Evolutionary conservation across 2,797 vertebrate genomes (phyloP), one percentile per base, ranked within the genome.

Genomic region (Huso huso): DNA sequence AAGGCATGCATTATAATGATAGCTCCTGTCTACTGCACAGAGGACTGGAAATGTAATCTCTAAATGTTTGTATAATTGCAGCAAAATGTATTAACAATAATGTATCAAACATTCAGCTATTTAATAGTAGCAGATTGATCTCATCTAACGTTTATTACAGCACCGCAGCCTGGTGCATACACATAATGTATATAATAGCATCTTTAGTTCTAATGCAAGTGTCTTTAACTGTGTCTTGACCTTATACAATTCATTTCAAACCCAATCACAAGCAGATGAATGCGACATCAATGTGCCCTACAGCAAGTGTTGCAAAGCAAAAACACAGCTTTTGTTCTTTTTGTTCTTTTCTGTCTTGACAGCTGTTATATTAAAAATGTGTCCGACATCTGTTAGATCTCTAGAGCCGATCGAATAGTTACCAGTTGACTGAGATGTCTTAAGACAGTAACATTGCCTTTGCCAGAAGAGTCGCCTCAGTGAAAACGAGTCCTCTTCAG

Each of bases 1-100:
- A 69, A 70, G 71, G 11, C 71, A 77, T 83, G 77, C 76, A 81
- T 79, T 81, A 76, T 49, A 52, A 72, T 77, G 73, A 71, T 59
- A 55, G 15, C 60, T 55, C 48, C 72, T 77, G 72, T 76, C 80
- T 81, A 53, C 75, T 72, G 69, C 75, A 73, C 77, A 78, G 74
- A 55, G 52, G 75, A 77, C 77, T 73, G 74, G 67, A 65, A 66
- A 75, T 69, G 69, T 72, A 73, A 74, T 75, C 72, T 6, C 68
- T 73, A 73, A 74, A 78, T 74, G 75, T 72, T 78, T 64, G 68
- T 69, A 72, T 75, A 75, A 73, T 74, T 69, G 66, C 72, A 68
- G 75, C 66, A 51, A 62, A 49, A 48, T 67, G 9, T 23, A 37
- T 61, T 15, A 62, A 62, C 18, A 62, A 62, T 62, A 62, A 51